Evolutionary conservation across 1,140 invertebrate genomes (phyloP).

Genomic region (Chrysomallon squamiferum): DNA sequence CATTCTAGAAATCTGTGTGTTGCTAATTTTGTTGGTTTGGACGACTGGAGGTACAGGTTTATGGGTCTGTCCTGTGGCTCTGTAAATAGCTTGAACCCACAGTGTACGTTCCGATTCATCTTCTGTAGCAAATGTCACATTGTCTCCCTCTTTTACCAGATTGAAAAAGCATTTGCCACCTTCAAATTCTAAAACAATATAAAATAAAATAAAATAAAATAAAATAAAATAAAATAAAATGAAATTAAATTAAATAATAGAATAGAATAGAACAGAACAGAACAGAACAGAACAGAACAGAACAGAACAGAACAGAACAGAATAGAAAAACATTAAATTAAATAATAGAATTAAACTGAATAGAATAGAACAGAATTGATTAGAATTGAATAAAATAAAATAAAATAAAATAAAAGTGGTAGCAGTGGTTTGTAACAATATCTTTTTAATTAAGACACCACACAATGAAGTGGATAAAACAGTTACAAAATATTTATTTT

Average conservation of each 20-base stretch:
- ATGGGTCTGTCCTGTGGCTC: slow-evolving; percentile 98
- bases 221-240: no score
- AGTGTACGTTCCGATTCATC: slow-evolving; percentile 98
- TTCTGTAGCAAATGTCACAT: slow-evolving; percentile 94
- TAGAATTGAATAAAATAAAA: background rate
- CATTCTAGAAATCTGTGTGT: slow-evolving; percentile 76
- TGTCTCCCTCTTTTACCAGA: slow-evolving; percentile 97
- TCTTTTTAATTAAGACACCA: background rate
- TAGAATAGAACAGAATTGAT: background rate
- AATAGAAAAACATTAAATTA: slow-evolving; percentile 36
- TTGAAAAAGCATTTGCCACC: slow-evolving; percentile 80
- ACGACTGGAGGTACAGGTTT: slow-evolving; percentile 87
- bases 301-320: no score
- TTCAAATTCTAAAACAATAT: slow-evolving; percentile 65
- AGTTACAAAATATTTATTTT: no score
- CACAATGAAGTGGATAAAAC: no score
- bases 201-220: no score
- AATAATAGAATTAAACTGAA: background rate
- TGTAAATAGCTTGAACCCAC: slow-evolving; percentile 96
- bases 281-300: no score
- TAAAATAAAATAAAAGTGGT: background rate
- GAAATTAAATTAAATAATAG: no score
- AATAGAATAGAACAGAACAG: no score
- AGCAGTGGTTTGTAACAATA: background rate
- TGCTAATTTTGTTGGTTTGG: slow-evolving; percentile 59